Conservation (phyloP, 1,140 invertebrate genomes). For the Nephila pilipes region DNA sequence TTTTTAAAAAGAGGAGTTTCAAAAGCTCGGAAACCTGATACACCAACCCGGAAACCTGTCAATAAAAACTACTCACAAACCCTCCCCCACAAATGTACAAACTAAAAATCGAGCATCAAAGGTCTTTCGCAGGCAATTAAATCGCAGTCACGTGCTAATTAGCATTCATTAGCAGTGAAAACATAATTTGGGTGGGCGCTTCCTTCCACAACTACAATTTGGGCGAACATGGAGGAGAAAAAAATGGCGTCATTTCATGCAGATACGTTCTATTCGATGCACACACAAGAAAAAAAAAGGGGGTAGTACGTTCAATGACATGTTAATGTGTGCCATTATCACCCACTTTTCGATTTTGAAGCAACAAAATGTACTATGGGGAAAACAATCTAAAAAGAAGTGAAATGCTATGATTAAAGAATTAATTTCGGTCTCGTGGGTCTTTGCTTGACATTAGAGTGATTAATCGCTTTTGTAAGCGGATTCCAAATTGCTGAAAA, state of each 20-base stretch:
- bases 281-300: not conserved
- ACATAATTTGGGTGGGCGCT: slow-evolving; percentile 13
- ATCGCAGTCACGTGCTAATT: slow-evolving; percentile 29
- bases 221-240: not conserved
- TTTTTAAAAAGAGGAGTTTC: no score
- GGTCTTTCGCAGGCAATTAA: slow-evolving; percentile 6
- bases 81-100: not conserved
- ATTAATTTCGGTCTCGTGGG: not conserved
- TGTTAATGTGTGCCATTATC: slow-evolving; percentile 20
- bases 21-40: not conserved
- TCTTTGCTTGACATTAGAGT: slow-evolving; percentile 36
- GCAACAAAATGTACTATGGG: not conserved
- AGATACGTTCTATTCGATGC: not conserved
- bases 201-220: not conserved
- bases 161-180: slow-evolving; percentile 46
- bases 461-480: slow-evolving; percentile 1
- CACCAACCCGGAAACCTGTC: not conserved
- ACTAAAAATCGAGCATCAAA: not conserved
- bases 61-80: not conserved
- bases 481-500: slow-evolving; percentile 4
- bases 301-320: not conserved
- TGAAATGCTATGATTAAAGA: not conserved
- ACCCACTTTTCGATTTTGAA: not conserved
- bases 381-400: not conserved
- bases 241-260: not conserved